A percentile compares a stretch with the other conserved stretches of the same genome.
These are phyloP conservation scores for Nothobranchius kuhntae DNA, from an alignment of 2,113 vertebrate species.

Conservation along the genomic window DNA sequence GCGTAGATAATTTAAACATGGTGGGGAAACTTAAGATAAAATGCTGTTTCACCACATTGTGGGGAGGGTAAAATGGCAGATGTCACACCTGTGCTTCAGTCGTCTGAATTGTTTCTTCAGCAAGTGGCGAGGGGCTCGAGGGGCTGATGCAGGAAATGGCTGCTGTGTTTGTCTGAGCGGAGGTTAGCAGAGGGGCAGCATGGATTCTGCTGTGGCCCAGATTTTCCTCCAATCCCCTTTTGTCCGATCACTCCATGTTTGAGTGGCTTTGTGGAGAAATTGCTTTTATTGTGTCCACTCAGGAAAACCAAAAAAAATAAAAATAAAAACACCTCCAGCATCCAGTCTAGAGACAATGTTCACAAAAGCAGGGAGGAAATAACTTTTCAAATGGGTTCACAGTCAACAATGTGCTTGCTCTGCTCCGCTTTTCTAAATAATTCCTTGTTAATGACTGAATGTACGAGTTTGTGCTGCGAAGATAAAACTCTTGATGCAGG, in stretches of 20 bases:
- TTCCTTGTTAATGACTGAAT: conserved; percentile 49
- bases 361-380: conserved; percentile 70
- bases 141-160: conserved; percentile 70
- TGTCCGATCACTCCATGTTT: conserved; percentile 69
- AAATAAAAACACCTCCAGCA: conserved; percentile 65
- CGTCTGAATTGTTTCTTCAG: conserved; percentile 59
- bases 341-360: conserved; percentile 64
- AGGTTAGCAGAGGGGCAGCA: conserved; percentile 73
- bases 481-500: conserved; percentile 34
- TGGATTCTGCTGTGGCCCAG: conserved; percentile 71
- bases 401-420: conserved; percentile 44
- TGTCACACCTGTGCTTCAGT: conserved; percentile 61
- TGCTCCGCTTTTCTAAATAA: conserved; percentile 53
- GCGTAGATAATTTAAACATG: neutral
- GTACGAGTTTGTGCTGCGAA: conserved; percentile 46
- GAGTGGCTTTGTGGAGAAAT: conserved; percentile 73
- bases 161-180: conserved; percentile 69
- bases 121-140: conserved; percentile 56
- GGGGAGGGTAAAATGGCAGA: conserved; percentile 46
- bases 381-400: conserved; percentile 53
- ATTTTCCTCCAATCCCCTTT: conserved; percentile 70
- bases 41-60: conserved; percentile 31
- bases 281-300: conserved; percentile 76
- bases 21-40: conserved; percentile 19
- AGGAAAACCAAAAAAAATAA: conserved; percentile 70